These are phyloP conservation scores for Chelmon rostratus DNA, from an alignment of 2,797 vertebrate species.

Conservation along the genomic window DNA sequence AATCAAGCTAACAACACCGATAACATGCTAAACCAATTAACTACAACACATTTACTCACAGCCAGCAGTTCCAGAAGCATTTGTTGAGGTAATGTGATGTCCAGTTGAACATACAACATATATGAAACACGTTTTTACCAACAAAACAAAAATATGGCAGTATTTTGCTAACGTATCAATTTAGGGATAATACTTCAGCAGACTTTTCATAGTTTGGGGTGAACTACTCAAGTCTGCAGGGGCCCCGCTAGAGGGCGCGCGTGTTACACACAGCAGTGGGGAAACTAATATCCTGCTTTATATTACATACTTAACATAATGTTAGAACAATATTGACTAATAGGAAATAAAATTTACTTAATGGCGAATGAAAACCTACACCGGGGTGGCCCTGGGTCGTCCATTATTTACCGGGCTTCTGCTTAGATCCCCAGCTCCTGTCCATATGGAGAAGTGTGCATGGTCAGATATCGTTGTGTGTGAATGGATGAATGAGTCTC, in stretches of 20 bases:
- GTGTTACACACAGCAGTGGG: too few species aligned
- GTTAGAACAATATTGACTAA: neutral
- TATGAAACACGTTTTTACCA: neutral
- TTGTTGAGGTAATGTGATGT: neutral
- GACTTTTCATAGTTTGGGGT: neutral
- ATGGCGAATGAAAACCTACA: too few species aligned
- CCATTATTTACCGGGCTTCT: too few species aligned
- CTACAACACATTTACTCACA: neutral
- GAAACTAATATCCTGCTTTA: neutral
- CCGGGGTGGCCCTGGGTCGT: too few species aligned
- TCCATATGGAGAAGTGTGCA: neutral
- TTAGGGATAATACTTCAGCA: neutral
- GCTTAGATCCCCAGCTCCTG: neutral
- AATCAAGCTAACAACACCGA: neutral
- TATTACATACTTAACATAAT: too few species aligned
- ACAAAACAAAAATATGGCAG: neutral
- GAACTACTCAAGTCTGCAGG: neutral
- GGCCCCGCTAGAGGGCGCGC: neutral
- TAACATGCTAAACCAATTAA: neutral
- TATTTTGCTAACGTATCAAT: neutral
- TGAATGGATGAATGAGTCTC: neutral
- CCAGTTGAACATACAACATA: neutral
- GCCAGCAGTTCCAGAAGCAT: neutral
- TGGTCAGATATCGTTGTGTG: too few species aligned
- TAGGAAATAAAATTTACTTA: neutral